These are phyloP conservation scores for Sinocyclocheilus anshuiensis DNA, from an alignment of 2,113 vertebrate genomes.

Conservation along the genomic window DNA sequence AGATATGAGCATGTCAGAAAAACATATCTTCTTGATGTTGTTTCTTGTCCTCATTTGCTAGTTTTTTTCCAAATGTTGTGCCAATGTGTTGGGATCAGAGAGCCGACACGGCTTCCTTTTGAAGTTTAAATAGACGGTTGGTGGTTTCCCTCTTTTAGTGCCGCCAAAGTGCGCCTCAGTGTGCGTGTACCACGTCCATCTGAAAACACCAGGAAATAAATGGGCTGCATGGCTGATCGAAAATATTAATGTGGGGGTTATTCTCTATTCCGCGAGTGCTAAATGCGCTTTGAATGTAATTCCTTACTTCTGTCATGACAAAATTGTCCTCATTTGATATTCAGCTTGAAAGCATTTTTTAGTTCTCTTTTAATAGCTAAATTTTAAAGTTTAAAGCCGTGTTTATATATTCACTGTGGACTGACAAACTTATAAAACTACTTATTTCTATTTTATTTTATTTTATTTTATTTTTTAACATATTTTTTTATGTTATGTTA, in stretches of 20 bases:
- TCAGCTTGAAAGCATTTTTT: slow-evolving; percentile 43
- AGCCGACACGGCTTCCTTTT: slow-evolving; percentile 44
- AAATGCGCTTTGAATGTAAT: slow-evolving; percentile 43
- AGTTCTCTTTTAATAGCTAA: neutral
- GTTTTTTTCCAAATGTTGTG: slow-evolving; percentile 42
- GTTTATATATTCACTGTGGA: no score
- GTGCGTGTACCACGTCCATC: slow-evolving; percentile 13
- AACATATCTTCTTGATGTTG: slow-evolving; percentile 54
- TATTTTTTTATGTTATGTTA: no score
- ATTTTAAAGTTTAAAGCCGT: neutral
- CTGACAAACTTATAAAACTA: no score
- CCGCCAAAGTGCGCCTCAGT: slow-evolving; percentile 23
- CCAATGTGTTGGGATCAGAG: slow-evolving; percentile 46
- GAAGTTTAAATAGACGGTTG: slow-evolving; percentile 53
- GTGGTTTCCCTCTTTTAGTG: slow-evolving; percentile 39
- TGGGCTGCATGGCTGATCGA: slow-evolving; percentile 23
- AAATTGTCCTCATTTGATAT: slow-evolving; percentile 43
- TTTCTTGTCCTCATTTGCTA: slow-evolving; percentile 52
- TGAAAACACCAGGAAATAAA: slow-evolving; percentile 23
- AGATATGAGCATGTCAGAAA: slow-evolving; percentile 47
- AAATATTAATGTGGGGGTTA: slow-evolving; percentile 45
- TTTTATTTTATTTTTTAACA: no score
- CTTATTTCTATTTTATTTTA: no score
- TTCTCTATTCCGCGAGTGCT: slow-evolving; percentile 16
- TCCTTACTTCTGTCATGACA: slow-evolving; percentile 26